phyloP scores from a whole-genome alignment of 2,797 vertebrate genomes.

The Orientallactaga sibirica region DNA sequence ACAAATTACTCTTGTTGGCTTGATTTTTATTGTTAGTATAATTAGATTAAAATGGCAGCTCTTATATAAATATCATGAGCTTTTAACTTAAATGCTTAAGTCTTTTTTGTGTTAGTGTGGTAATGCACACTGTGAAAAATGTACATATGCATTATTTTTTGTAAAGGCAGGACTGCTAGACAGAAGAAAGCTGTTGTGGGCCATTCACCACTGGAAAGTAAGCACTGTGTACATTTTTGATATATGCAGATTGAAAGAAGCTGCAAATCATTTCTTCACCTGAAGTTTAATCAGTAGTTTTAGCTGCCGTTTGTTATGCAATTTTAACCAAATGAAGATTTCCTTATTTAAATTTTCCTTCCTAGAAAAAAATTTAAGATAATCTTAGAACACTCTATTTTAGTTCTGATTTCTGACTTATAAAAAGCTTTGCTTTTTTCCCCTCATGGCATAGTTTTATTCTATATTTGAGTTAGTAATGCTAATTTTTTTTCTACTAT shows the following conservation, averaged over 20 bases:
- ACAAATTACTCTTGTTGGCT: constrained; percentile 18
- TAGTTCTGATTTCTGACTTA: constrained; percentile 72
- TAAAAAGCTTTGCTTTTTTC: constrained; percentile 24
- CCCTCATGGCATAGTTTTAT: constrained; percentile 30
- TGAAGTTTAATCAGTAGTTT: constrained; percentile 70
- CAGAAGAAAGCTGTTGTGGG: constrained; percentile 78
- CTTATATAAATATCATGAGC: constrained; percentile 27
- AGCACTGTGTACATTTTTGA: constrained; percentile 69
- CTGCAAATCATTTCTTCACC: constrained; percentile 42
- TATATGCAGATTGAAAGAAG: constrained; percentile 45
- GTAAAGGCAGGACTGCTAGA: constrained; percentile 75
- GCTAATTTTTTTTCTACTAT: constrained; percentile 72
- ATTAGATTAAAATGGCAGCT: constrained; percentile 43
- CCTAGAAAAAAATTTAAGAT: constrained; percentile 61
- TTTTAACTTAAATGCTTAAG: constrained; percentile 65
- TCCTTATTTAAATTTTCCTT: constrained; percentile 62
- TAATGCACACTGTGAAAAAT: constrained; percentile 60
- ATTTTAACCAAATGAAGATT: constrained; percentile 45
- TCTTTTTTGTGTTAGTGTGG: constrained; percentile 69
- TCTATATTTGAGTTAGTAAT: constrained; percentile 73
- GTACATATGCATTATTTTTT: constrained; percentile 64
- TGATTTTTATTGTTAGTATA: constrained; percentile 16
- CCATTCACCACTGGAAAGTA: constrained; percentile 77
- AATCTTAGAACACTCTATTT: constrained; percentile 70
- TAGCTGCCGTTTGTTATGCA: constrained; percentile 42